Evolutionary conservation across 2,888 invertebrate genomes (phyloP).

Genomic region (Platycheirus rosarum): DNA sequence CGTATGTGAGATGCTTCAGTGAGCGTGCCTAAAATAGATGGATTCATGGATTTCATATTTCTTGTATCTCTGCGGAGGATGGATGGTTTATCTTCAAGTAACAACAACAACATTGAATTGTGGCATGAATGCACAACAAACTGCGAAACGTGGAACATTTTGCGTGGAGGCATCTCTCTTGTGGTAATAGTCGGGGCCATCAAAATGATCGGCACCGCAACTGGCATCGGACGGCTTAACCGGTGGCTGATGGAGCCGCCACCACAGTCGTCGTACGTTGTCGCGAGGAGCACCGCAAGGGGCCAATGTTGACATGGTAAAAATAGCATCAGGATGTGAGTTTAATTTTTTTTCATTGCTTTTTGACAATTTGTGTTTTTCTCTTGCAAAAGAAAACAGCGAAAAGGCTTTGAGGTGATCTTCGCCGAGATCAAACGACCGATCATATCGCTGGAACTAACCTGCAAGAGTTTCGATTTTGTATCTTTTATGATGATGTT

Average conservation of each 20-base stretch:
- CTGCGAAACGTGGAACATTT: conserved; percentile 67
- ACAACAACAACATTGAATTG: conserved; percentile 7
- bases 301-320: conserved; percentile 67
- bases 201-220: conserved; percentile 70
- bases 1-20: conserved; percentile 71
- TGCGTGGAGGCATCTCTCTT: conserved; percentile 60
- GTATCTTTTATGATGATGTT: too few species aligned
- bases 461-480: too few species aligned
- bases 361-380: conserved; percentile 63
- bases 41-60: conserved; percentile 68
- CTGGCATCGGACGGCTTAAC: conserved; percentile 56
- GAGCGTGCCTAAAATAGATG: conserved; percentile 67
- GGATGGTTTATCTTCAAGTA: conserved; percentile 8
- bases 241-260: conserved; percentile 62
- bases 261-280: neutral
- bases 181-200: conserved; percentile 64
- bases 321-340: conserved; percentile 72
- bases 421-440: conserved; percentile 64
- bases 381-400: conserved; percentile 60
- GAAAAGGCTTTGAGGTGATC: conserved; percentile 58
- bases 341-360: conserved; percentile 25
- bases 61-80: conserved; percentile 40
- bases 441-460: conserved; percentile 29
- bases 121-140: conserved; percentile 57
- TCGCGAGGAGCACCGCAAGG: conserved; percentile 43